Percentiles rank a stretch among this genome's conserved stretches.
Evolutionary conservation across 2,888 invertebrate genomes (phyloP).

Genomic region (Blera fallax): DNA sequence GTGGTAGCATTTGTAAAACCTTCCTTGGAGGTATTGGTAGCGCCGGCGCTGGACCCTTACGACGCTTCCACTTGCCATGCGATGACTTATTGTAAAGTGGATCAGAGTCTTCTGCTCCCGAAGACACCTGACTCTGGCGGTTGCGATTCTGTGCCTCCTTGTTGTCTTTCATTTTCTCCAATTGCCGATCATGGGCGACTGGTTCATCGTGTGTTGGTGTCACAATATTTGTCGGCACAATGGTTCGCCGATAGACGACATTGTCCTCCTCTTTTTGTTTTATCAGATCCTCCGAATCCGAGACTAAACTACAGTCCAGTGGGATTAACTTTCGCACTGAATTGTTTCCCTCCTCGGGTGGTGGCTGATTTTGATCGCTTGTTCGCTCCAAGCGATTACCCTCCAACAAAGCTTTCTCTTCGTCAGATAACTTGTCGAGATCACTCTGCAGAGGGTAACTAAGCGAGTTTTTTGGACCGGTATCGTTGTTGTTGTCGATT

Average conservation of each 20-base stretch:
- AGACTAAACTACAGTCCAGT: constrained; percentile 73
- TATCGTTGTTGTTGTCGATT: constrained; percentile 65
- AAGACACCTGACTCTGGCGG: constrained; percentile 81
- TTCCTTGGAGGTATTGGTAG: constrained; percentile 88
- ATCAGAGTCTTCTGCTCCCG: constrained; percentile 76
- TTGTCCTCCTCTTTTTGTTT: constrained; percentile 74
- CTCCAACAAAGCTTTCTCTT: constrained; percentile 79
- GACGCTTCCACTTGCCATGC: constrained; percentile 87
- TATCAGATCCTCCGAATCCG: constrained; percentile 47
- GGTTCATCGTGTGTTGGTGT: constrained; percentile 75
- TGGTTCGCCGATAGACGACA: constrained; percentile 77
- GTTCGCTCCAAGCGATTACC: constrained; percentile 74
- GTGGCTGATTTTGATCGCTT: constrained; percentile 24
- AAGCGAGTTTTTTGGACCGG: constrained; percentile 76
- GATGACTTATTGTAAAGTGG: constrained; percentile 84
- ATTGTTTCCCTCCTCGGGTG: constrained; percentile 32
- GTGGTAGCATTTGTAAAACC: constrained; percentile 84
- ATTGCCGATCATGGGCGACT: constrained; percentile 78
- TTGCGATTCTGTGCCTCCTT: constrained; percentile 85
- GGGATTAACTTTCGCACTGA: constrained; percentile 71
- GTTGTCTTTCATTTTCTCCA: constrained; percentile 84
- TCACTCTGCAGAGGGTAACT: constrained; percentile 78
- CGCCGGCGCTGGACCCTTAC: constrained; percentile 92
- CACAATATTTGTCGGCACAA: constrained; percentile 75
- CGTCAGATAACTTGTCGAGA: constrained; percentile 78